Evolutionary conservation across 2,888 invertebrate species (phyloP).

Genomic region (Psylliodes chrysocephalus): DNA sequence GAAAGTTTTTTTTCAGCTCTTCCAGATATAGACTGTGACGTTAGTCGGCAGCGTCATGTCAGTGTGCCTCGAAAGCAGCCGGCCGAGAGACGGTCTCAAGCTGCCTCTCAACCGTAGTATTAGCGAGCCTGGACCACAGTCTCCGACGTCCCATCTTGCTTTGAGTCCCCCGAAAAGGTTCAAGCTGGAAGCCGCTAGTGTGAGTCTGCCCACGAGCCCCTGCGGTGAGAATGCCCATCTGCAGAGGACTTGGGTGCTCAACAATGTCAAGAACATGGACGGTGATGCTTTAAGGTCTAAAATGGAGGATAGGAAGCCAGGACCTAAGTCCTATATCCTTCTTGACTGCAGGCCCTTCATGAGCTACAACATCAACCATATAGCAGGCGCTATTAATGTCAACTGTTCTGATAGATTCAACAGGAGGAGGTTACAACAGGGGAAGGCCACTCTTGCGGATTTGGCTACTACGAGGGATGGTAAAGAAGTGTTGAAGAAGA

Average conservation of each 20-base stretch:
- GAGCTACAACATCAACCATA: constrained; percentile 76
- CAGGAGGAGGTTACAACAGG: constrained; percentile 73
- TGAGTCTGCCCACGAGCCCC: constrained; percentile 66
- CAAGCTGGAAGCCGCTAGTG: constrained; percentile 66
- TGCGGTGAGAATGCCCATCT: constrained; percentile 68
- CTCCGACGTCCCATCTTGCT: constrained; percentile 57
- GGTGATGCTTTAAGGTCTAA: constrained; percentile 66
- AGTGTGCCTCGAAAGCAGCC: constrained; percentile 67
- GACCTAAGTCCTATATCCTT: constrained; percentile 63
- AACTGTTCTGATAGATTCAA: constrained; percentile 78
- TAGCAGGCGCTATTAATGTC: constrained; percentile 75
- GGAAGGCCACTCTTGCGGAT: constrained; percentile 72
- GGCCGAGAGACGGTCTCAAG: constrained; percentile 68
- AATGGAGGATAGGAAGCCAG: constrained; percentile 58
- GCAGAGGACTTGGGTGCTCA: constrained; percentile 66
- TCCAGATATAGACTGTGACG: constrained; percentile 64
- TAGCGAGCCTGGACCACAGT: constrained; percentile 68
- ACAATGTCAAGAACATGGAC: constrained; percentile 66
- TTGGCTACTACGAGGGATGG: constrained; percentile 73
- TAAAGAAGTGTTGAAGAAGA: constrained; percentile 70
- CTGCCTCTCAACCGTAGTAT: constrained; percentile 69
- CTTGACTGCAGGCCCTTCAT: constrained; percentile 77
- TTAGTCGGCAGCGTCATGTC: constrained; percentile 61
- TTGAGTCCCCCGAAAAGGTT: constrained; percentile 60
- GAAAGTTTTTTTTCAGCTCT: constrained; percentile 56